Base-by-base conservation (phyloP, 2,113 vertebrate species). In the Dipodomys stephensi region DNA sequence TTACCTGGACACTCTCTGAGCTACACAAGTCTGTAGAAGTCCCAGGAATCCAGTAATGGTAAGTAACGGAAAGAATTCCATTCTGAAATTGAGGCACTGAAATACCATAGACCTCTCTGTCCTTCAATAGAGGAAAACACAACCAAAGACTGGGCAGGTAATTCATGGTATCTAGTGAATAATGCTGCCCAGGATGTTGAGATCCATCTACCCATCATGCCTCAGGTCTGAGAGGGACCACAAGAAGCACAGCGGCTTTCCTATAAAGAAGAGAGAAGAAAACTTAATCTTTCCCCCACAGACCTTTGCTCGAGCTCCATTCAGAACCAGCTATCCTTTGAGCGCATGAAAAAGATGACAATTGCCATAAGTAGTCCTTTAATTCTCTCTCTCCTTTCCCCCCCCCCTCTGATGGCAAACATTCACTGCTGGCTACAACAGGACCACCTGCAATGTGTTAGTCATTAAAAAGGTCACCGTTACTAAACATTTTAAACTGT, bases 371-470 rank as follows among this genome's bases (percentile, higher is more conserved):
- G 93, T 93, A 96, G 98, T 97, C 96, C 97, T 96, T 97, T 96
- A 96, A 97, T 96, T 97, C 96, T 96, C 96, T 88, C 84, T 96
- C 89, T 57, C 88, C 91, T 53, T 11, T 18, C 53, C 53, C 53
- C 18, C 53, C 94, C 93, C 85, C 80, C 95, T 97, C 97, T 96
- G 96, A 97, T 69, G 95, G 95, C 96, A 95, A 94, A 97, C 96
- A 95, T 94, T 98, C 98, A 90, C 93, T 71, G 67, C 88, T 4
- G 87, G 97, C 98, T 97, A 98, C 98, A 98, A 96, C 97, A 72
- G 77, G 99, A 99, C 99, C 99, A 99, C 99, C 99, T 99, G 99
- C 98, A 99, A 99, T 98, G 99, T 99, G 99, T 98, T 99, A 99
- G 98, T 98, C 99, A 99, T 99, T 99, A 99, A 97, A 98, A 98